Conservation (phyloP, 2,113 vertebrate species). For the Channa argus region DNA sequence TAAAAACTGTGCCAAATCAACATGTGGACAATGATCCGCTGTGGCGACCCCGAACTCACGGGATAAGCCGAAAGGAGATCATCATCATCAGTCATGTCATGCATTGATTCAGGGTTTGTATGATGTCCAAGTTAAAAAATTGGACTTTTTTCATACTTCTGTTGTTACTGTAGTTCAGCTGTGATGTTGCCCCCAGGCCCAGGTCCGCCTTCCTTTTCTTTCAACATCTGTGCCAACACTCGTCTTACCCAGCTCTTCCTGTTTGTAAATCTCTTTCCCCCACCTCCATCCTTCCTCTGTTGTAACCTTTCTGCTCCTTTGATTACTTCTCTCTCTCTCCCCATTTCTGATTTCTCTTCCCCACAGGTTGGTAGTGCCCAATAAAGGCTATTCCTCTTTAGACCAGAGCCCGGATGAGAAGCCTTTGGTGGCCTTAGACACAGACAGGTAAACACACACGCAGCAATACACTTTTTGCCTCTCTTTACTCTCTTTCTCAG, state of each 20-base stretch:
- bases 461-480: background rate
- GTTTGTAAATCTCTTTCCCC: slow-evolving; percentile 16
- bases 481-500: background rate
- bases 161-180: slow-evolving; percentile 16
- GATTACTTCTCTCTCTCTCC: background rate
- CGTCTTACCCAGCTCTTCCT: slow-evolving; percentile 25
- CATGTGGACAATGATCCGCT: too few species aligned
- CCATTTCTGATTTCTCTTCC: background rate
- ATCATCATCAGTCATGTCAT: too few species aligned
- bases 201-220: slow-evolving; percentile 4
- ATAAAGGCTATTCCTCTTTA: slow-evolving; percentile 98
- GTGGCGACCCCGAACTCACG: too few species aligned
- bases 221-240: slow-evolving; percentile 22
- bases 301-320: slow-evolving; percentile 1
- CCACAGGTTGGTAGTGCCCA: slow-evolving; percentile 94
- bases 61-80: too few species aligned
- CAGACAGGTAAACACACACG: slow-evolving; percentile 89
- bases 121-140: slow-evolving; percentile 32
- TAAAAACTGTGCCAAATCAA: too few species aligned
- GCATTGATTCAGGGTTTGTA: slow-evolving; percentile 49
- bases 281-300: slow-evolving; percentile 6
- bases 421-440: slow-evolving; percentile 97
- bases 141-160: slow-evolving; percentile 23
- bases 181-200: slow-evolving; percentile 18
- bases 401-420: slow-evolving; percentile 99